Evolutionary conservation across 2,797 vertebrate species (phyloP).

Genomic region (Morelia viridis): DNA sequence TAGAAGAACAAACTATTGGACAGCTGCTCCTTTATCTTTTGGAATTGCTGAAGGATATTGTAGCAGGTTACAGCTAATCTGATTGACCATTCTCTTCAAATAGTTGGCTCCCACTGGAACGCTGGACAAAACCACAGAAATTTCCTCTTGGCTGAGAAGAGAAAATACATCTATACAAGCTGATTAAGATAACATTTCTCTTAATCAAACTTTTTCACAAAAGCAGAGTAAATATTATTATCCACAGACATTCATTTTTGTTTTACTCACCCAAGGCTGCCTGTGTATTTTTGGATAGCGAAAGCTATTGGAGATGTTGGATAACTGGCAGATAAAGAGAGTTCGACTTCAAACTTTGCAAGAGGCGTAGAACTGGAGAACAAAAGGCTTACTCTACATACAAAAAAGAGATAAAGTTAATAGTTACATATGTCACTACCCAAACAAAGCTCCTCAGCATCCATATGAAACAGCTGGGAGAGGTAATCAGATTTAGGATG

Average conservation of each 20-base stretch:
- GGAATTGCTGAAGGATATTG: conserved; percentile 34
- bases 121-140: conserved; percentile 65
- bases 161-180: not conserved
- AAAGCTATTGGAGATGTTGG: conserved; percentile 65
- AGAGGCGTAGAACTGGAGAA: conserved; percentile 71
- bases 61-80: conserved; percentile 67
- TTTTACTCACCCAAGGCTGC: conserved; percentile 72
- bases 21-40: not conserved
- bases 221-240: fast-evolving
- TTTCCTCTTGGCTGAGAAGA: conserved; percentile 68
- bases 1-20: not conserved
- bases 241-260: not conserved
- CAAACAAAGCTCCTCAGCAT: not conserved
- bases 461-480: not conserved
- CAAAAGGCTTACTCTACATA: conserved; percentile 71
- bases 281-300: conserved; percentile 64
- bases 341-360: conserved; percentile 74
- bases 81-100: conserved; percentile 69
- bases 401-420: conserved; percentile 21
- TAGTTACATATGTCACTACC: not conserved
- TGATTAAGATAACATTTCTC: not conserved
- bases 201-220: not conserved
- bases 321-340: conserved; percentile 70
- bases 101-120: conserved; percentile 71
- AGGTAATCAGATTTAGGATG: not conserved